These are phyloP conservation scores for Alouatta palliata DNA, from an alignment of 2,113 vertebrate species.

Conservation along the genomic window DNA sequence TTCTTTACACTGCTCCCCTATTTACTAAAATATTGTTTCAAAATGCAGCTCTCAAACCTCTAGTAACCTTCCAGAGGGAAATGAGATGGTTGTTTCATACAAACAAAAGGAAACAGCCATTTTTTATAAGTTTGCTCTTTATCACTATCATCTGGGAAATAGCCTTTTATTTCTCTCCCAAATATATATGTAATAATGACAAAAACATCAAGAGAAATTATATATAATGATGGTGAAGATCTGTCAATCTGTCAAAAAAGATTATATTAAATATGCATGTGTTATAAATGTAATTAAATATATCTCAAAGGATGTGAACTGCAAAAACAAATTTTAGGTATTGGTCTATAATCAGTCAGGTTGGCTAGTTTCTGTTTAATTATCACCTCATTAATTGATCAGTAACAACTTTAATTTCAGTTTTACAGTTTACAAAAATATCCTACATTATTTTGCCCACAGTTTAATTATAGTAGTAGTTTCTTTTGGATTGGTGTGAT, in stretches of 20 bases:
- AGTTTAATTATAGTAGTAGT: constrained; percentile 62
- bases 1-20: neutral
- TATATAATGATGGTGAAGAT: constrained; percentile 16
- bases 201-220: constrained; percentile 63
- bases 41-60: neutral
- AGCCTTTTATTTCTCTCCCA: neutral
- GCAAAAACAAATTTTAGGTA: constrained; percentile 49
- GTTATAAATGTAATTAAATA: constrained; percentile 73
- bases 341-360: constrained; percentile 37
- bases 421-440: constrained; percentile 29
- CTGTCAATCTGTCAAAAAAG: constrained; percentile 24
- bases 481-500: constrained; percentile 46
- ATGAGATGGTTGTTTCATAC: constrained; percentile 37
- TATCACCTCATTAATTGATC: constrained; percentile 67
- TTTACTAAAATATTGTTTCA: neutral
- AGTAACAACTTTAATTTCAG: constrained; percentile 55
- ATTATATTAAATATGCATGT: constrained; percentile 65
- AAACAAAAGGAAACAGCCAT: constrained; percentile 6
- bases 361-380: constrained; percentile 73
- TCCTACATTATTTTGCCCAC: constrained; percentile 13
- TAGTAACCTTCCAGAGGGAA: neutral
- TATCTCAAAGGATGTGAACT: constrained; percentile 59
- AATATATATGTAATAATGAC: constrained; percentile 35
- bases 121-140: constrained; percentile 2
- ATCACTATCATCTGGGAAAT: constrained; percentile 23